A percentile compares a stretch with the other conserved stretches of the same genome.
phyloP scores from a whole-genome alignment of 2,113 vertebrate species.

The Zingel zingel region DNA sequence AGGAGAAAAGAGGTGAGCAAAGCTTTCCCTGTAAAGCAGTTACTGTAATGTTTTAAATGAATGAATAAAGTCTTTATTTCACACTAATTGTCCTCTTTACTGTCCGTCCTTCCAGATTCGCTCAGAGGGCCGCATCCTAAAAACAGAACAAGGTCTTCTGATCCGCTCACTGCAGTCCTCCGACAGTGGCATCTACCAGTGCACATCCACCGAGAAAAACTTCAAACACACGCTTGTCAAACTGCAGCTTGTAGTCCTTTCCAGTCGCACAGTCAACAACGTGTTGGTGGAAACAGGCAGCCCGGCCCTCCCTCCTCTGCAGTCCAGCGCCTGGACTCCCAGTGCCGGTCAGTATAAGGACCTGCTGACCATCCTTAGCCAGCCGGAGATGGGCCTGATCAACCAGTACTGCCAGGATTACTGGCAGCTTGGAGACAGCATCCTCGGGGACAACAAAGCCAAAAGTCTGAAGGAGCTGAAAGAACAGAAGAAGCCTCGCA shows the following conservation, averaged over 20 bases:
- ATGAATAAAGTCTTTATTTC: neutral
- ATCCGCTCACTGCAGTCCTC: constrained; percentile 92
- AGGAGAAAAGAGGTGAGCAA: constrained; percentile 93
- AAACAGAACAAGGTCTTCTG: constrained; percentile 94
- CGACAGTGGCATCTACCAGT: constrained; percentile 94
- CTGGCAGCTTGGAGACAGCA: constrained; percentile 90
- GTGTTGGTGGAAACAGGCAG: constrained; percentile 89
- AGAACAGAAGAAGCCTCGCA: constrained; percentile 96
- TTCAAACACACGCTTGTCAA: constrained; percentile 95
- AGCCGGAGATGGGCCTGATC: constrained; percentile 97
- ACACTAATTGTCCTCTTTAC: neutral
- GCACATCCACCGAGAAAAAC: constrained; percentile 98
- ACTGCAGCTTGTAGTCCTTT: constrained; percentile 93
- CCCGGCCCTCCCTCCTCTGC: constrained; percentile 75
- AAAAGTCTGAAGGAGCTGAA: constrained; percentile 91
- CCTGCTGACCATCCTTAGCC: constrained; percentile 95
- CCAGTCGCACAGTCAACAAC: constrained; percentile 89
- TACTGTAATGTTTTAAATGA: neutral
- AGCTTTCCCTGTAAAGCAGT: neutral
- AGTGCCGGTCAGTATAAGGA: constrained; percentile 91
- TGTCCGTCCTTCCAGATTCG: constrained; percentile 85
- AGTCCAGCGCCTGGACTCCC: constrained; percentile 86
- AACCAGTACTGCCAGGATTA: constrained; percentile 99
- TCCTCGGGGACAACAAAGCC: constrained; percentile 83
- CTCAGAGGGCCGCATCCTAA: constrained; percentile 92